Evolutionary conservation across 1,140 invertebrate species (phyloP), one percentile per base, ranked within the genome.

Genomic region (Drosophila bocki): DNA sequence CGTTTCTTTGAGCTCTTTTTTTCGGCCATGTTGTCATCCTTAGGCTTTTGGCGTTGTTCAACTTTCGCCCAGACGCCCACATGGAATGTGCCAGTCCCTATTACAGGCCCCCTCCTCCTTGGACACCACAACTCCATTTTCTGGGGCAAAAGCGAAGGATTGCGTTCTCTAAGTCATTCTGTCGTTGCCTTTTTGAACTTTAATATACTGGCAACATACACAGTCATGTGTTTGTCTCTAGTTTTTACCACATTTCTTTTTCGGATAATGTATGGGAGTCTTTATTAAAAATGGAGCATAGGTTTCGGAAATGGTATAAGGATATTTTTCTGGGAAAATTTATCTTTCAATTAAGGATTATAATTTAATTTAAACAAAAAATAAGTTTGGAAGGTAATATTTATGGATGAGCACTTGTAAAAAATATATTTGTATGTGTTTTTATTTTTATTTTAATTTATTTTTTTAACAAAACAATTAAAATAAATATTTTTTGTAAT

Each of bases 181-280:
- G 78, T 77, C 75, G 69, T 80, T 83, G 71, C 63, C 80, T 48
- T 80, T 64, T 80, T 88, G 77, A 88, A 80, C 77, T 80, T 70
- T 75, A 78, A 87, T 87, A 71, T 80, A 78, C 63, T 57, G 74
- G 26, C 26, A 29, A 29, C 62, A 62, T 2, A 63, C 75, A 70
- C 54, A 63, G 63, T 71, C 42, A 62, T 78, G 58, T 58, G 76
- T 63, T 51, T 61, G 57, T 22, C 13, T 12, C 33, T 39, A 26
- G 53, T 39, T 39, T 26, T 39, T 56, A 33, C 4, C 35, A 8
- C 7, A 2, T 37, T 19, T 54, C 12, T 39, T 45, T 56, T 7
- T 0, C n/a, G 35, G 35, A 39, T 26, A 56, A 39, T n/a, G 19
- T n/a, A 39, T 56, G 35, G 35, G 13, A 15, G 17, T 15, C 9